These are phyloP conservation scores for Leptinotarsa texana DNA, from an alignment of 1,140 invertebrate species.

Conservation along the genomic window DNA sequence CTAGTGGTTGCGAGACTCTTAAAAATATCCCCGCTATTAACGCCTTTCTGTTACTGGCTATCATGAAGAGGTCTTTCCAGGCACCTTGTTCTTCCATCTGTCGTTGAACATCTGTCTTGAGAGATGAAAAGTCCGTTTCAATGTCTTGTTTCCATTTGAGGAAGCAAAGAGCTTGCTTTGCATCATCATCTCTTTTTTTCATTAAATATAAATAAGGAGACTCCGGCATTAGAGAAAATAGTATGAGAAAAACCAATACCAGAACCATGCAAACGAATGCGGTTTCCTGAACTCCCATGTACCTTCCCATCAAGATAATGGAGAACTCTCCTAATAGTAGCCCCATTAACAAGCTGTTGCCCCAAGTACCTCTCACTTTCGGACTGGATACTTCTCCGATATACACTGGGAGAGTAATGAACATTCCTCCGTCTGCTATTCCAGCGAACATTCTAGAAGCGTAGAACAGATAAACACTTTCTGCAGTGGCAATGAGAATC, in stretches of 20 bases:
- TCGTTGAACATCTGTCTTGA: slow-evolving; percentile 43
- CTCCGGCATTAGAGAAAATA: slow-evolving; percentile 45
- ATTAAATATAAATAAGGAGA: slow-evolving; percentile 49
- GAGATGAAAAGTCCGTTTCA: slow-evolving; percentile 40
- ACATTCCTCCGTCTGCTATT: slow-evolving; percentile 44
- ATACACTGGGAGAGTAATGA: slow-evolving; percentile 59
- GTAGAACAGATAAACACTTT: slow-evolving; percentile 40
- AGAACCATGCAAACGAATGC: slow-evolving; percentile 23
- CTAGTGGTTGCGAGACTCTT: slow-evolving; percentile 42
- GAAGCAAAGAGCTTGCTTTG: slow-evolving; percentile 57
- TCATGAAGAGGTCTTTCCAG: slow-evolving; percentile 42
- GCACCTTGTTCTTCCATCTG: slow-evolving; percentile 42
- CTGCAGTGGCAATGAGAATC: slow-evolving; percentile 34
- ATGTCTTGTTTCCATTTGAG: slow-evolving; percentile 41
- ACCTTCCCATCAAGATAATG: slow-evolving; percentile 55
- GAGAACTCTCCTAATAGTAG: slow-evolving; percentile 58
- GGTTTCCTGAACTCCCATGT: slow-evolving; percentile 28
- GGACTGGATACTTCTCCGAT: slow-evolving; percentile 68
- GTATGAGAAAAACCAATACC: not conserved
- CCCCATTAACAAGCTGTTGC: slow-evolving; percentile 57
- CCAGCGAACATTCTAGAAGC: slow-evolving; percentile 41
- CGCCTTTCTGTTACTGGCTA: slow-evolving; percentile 47
- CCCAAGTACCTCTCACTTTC: slow-evolving; percentile 64
- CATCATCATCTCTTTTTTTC: slow-evolving; percentile 41
- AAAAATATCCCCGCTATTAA: slow-evolving; percentile 44